Evolutionary conservation across 2,797 vertebrate species (phyloP).

Genomic region (Cryptoprocta ferox): DNA sequence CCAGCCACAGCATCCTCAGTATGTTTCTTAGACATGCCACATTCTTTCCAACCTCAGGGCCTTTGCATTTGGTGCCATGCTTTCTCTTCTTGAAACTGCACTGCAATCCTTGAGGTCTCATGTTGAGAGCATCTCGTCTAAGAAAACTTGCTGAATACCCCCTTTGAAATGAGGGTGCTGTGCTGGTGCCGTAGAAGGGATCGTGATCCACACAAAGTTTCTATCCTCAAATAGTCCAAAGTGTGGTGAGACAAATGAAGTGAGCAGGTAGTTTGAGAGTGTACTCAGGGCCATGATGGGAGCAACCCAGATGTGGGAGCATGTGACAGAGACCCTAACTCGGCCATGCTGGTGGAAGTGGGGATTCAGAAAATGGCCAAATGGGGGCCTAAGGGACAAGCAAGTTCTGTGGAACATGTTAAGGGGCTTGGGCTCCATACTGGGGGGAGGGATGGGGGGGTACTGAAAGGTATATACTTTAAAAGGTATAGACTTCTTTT

Average conservation of each 20-base stretch:
- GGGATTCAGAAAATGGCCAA: neutral
- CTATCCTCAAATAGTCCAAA: neutral
- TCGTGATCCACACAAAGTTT: too few relatives aligned
- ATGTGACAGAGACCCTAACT: neutral
- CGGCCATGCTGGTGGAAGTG: fast-evolving
- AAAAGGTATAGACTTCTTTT: neutral
- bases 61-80: neutral
- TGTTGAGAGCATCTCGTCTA: neutral
- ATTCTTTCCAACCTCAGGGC: neutral
- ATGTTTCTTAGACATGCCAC: neutral
- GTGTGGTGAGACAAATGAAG: neutral
- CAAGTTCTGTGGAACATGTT: neutral
- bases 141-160: neutral
- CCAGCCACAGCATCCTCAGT: neutral
- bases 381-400: too few relatives aligned
- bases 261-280: neutral
- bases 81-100: neutral
- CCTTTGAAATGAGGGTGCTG: neutral
- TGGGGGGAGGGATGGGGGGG: neutral
- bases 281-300: neutral
- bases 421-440: neutral
- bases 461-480: neutral
- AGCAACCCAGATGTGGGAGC: too few relatives aligned
- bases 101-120: neutral
- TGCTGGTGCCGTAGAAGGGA: neutral